phyloP scores from a whole-genome alignment of 2,797 vertebrate genomes.

The Scolopax rusticola region DNA sequence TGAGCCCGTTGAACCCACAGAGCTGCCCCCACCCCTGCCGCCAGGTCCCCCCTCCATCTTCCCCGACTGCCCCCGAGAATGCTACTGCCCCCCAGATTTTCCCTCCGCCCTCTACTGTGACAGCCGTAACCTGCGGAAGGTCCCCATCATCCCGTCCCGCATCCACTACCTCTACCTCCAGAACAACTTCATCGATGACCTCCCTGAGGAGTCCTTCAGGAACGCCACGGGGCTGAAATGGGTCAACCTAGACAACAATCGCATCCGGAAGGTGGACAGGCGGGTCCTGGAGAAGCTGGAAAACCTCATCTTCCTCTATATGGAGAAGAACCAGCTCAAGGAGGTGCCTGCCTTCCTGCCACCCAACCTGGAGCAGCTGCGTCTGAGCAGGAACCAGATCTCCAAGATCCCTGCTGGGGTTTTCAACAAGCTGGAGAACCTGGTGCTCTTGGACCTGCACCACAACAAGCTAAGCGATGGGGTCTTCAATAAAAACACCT shows the following conservation, averaged over 20 bases:
- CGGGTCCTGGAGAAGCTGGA: slow-evolving; percentile 91
- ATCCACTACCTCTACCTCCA: slow-evolving; percentile 95
- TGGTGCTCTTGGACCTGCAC: slow-evolving; percentile 92
- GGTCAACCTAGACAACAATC: slow-evolving; percentile 97
- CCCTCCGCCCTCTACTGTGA: slow-evolving; percentile 95
- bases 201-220: slow-evolving; percentile 88
- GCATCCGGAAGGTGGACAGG: slow-evolving; percentile 89
- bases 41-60: slow-evolving; percentile 88
- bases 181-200: slow-evolving; percentile 95
- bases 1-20: slow-evolving; percentile 89
- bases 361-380: slow-evolving; percentile 89
- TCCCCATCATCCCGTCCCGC: slow-evolving; percentile 90
- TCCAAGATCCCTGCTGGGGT: slow-evolving; percentile 89
- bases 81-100: slow-evolving; percentile 88
- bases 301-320: slow-evolving; percentile 89
- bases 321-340: slow-evolving; percentile 90
- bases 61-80: slow-evolving; percentile 91
- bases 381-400: slow-evolving; percentile 92
- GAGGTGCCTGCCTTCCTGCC: slow-evolving; percentile 92
- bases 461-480: slow-evolving; percentile 91
- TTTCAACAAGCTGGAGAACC: slow-evolving; percentile 90
- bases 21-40: slow-evolving; percentile 90
- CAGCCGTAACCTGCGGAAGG: slow-evolving; percentile 92
- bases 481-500: slow-evolving; percentile 88
- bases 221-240: slow-evolving; percentile 91